A percentile compares a stretch with the other conserved stretches of the same genome.
phyloP scores from a whole-genome alignment of 2,113 vertebrate species.

The Cephalopholis sonnerati region DNA sequence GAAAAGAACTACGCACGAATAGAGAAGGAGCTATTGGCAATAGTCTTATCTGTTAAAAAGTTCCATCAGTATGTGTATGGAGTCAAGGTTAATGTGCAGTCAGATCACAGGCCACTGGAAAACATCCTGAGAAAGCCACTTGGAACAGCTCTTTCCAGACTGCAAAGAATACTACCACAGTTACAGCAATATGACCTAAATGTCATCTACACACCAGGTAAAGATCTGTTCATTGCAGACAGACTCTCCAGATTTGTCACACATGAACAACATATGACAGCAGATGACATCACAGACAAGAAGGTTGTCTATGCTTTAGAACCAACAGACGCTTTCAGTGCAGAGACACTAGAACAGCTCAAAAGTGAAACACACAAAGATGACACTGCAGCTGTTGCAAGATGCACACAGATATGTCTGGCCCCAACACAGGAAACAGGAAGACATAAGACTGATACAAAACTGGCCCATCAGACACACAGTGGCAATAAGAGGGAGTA shows the following conservation, averaged over 20 bases:
- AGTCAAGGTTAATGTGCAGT: not conserved
- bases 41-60: slow-evolving; percentile 8
- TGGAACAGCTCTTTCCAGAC: slow-evolving; percentile 22
- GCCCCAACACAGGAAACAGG: too few species aligned
- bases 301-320: not conserved
- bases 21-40: slow-evolving; percentile 21
- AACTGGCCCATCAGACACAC: not conserved
- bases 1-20: slow-evolving; percentile 25
- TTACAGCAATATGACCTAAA: slow-evolving; percentile 3
- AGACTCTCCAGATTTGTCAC: not conserved
- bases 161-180: slow-evolving; percentile 9
- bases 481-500: not conserved
- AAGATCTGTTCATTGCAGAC: not conserved
- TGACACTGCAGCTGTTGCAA: not conserved
- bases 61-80: slow-evolving; percentile 8
- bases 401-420: too few species aligned
- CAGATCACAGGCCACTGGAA: slow-evolving; percentile 18
- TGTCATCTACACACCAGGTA: slow-evolving; percentile 4
- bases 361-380: not conserved
- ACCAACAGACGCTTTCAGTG: not conserved
- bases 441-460: not conserved
- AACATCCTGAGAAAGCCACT: slow-evolving; percentile 25
- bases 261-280: not conserved
- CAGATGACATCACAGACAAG: not conserved
- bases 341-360: not conserved